Evolutionary conservation across 2,888 invertebrate species (phyloP).

Genomic region (Ashinkailepas kermadecensis): DNA sequence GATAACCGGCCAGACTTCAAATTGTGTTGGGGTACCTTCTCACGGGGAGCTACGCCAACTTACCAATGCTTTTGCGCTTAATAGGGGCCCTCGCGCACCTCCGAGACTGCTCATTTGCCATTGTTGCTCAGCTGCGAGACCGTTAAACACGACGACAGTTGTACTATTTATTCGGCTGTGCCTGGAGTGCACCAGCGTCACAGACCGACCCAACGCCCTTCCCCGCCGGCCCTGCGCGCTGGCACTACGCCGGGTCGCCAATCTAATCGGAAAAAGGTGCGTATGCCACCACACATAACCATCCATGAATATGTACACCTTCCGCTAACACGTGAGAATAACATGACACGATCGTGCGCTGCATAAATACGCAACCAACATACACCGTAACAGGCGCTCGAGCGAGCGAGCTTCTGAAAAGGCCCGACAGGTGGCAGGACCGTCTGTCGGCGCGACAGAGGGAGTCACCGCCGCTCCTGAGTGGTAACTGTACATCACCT

Average conservation of each 20-base stretch:
- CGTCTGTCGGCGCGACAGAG: neutral
- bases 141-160: neutral
- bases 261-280: neutral
- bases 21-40: no score
- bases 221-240: no score
- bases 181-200: neutral
- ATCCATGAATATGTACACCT: conserved; percentile 2
- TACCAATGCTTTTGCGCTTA: no score
- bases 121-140: no score
- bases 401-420: no score
- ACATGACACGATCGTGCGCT: neutral
- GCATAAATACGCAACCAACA: neutral
- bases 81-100: no score
- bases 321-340: neutral
- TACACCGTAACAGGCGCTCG: neutral
- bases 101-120: no score
- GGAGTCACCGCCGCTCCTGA: neutral
- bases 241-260: neutral
- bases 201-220: neutral
- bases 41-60: no score
- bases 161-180: conserved; percentile 3
- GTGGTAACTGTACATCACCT: conserved; percentile 22
- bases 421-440: neutral
- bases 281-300: neutral
- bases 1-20: no score